Conservation (phyloP, 2,113 vertebrate species). For the Sakesphorus luctuosus region DNA sequence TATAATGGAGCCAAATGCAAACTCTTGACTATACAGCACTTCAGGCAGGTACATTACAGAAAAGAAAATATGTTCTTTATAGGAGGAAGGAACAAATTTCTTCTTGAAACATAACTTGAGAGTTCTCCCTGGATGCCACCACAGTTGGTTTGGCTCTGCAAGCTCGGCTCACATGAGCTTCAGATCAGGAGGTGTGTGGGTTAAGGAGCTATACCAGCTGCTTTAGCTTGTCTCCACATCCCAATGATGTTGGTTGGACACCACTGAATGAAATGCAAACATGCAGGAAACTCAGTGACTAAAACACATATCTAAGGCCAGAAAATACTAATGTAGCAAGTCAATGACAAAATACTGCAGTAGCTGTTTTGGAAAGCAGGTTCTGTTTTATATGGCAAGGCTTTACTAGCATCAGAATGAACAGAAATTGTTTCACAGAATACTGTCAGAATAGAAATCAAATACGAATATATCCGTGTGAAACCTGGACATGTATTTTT, state of each 20-base stretch:
- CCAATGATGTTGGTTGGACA: not conserved
- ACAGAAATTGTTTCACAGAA: not conserved
- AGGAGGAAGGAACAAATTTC: not conserved
- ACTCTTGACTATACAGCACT: not conserved
- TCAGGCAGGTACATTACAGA: not conserved
- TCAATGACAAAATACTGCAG: not conserved
- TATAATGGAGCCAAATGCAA: not conserved
- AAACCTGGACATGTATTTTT: conserved; percentile 58
- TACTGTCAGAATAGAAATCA: conserved; percentile 1
- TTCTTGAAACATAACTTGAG: not conserved
- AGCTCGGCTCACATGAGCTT: not conserved
- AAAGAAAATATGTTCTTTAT: not conserved
- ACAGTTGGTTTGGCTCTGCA: not conserved
- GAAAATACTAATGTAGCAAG: not conserved
- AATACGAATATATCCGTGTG: not conserved
- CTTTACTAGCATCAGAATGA: conserved; percentile 10
- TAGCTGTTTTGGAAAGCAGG: not conserved
- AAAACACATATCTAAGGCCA: not conserved
- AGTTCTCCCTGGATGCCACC: not conserved
- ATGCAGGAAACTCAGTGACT: not conserved
- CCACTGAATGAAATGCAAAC: not conserved
- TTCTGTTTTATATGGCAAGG: not conserved
- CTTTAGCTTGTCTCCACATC: not conserved
- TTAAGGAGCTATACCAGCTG: not conserved
- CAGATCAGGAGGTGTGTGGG: fast-evolving